Conservation (phyloP, 2,797 vertebrate species). For the Hemibagrus guttatus region DNA sequence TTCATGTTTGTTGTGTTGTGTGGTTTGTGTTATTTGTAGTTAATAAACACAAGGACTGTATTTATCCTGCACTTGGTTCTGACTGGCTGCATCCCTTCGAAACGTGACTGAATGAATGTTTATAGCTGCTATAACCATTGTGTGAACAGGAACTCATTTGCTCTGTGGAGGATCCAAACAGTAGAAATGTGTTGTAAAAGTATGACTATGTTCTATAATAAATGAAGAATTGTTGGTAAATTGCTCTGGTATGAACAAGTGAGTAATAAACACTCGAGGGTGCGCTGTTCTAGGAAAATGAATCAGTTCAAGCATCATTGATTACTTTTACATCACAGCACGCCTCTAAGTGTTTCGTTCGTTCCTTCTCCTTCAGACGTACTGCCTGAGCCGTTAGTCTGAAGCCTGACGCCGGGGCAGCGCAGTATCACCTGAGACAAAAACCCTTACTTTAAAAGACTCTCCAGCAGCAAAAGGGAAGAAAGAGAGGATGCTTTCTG, state of each 20-base stretch:
- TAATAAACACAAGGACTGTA: no score
- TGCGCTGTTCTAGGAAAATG: neutral
- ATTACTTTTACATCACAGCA: neutral
- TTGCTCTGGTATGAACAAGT: neutral
- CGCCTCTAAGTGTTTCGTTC: neutral
- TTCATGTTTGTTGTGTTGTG: no score
- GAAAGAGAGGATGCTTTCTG: constrained; percentile 84
- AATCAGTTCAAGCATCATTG: neutral
- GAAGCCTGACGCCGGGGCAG: neutral
- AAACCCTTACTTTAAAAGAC: constrained; percentile 82
- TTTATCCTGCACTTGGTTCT: no score
- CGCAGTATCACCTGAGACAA: neutral
- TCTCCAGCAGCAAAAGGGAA: constrained; percentile 87
- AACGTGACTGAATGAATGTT: neutral
- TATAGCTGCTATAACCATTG: neutral
- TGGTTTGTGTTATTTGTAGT: no score
- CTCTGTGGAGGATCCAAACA: neutral
- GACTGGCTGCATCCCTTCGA: no score
- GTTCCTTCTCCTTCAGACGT: neutral
- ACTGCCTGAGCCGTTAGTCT: neutral
- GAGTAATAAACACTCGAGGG: neutral
- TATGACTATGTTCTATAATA: neutral
- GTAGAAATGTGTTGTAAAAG: neutral
- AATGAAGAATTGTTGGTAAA: neutral
- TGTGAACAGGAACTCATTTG: neutral